A percentile compares a stretch with the other conserved stretches of the same genome.
Evolutionary conservation across 1,140 invertebrate species (phyloP).

Genomic region (Ips typographus): DNA sequence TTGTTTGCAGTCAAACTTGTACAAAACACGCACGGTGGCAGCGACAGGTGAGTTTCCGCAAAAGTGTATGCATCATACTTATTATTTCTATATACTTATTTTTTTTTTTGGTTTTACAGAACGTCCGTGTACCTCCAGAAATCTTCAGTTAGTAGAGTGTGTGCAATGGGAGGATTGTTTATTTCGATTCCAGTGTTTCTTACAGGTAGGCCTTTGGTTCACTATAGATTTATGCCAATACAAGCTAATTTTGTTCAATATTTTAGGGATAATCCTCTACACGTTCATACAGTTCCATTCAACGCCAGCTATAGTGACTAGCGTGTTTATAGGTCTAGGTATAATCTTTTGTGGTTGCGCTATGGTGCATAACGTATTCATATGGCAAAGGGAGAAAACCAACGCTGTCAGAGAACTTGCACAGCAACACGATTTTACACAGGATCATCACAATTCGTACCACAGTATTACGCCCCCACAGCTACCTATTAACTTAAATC

Average conservation of each 20-base stretch:
- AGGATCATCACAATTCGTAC: slow-evolving; percentile 48
- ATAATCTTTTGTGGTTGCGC: slow-evolving; percentile 90
- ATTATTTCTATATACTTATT: neutral
- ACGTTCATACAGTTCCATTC: slow-evolving; percentile 91
- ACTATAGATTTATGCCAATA: slow-evolving; percentile 61
- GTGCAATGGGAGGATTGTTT: slow-evolving; percentile 89
- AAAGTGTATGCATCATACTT: neutral
- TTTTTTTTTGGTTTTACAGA: slow-evolving; percentile 59
- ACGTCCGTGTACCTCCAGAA: slow-evolving; percentile 89
- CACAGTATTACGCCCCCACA: slow-evolving; percentile 43
- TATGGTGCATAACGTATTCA: slow-evolving; percentile 91
- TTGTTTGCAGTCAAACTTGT: slow-evolving; percentile 89
- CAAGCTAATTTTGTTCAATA: slow-evolving; percentile 29
- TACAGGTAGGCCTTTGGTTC: slow-evolving; percentile 64
- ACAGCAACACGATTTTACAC: slow-evolving; percentile 46
- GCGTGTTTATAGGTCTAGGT: slow-evolving; percentile 82
- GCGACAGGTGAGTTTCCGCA: slow-evolving; percentile 44
- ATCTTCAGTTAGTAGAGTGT: slow-evolving; percentile 85
- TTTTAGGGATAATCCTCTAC: slow-evolving; percentile 85
- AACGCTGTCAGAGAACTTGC: slow-evolving; percentile 55
- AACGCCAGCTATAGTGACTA: slow-evolving; percentile 86
- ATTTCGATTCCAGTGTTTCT: slow-evolving; percentile 91
- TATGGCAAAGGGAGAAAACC: slow-evolving; percentile 88
- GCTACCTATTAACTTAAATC: slow-evolving; percentile 42
- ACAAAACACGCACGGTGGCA: slow-evolving; percentile 66